Base-by-base conservation (phyloP, 2,113 vertebrate genomes). In the Malurus cyaneus region DNA sequence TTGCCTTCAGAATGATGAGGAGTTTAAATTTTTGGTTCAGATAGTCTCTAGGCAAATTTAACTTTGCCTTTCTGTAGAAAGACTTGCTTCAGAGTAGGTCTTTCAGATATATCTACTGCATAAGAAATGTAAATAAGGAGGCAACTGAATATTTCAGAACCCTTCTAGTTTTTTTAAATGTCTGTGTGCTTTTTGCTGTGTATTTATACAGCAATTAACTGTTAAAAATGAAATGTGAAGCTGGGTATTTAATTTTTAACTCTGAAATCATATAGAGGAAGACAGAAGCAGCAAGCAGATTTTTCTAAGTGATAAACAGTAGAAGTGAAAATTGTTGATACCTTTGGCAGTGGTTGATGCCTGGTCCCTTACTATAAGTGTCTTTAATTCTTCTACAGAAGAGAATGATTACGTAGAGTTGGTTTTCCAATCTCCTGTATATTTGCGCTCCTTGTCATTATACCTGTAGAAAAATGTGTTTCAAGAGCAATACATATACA, bases 141-240 rank as follows among this genome's bases (percentile, higher is more conserved):
- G 31, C 53, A 91, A 46, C 41, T 67, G 47, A 91, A 41, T 77
- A 53, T 86, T 95, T 96, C 26, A n/a, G 12, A 86, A 57, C 26
- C 14, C 32, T 77, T 86, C 21, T 36, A 60, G 26, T 78, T 93
- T 59, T 86, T 28, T 46, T 32, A 80, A 70, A 84, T 80, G 50
- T 46, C 59, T 59, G 13, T 94, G 47, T 88, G 78, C 44, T 93
- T 84, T 81, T 41, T 61, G 31, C 50, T 70, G 26, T 49, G 20
- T 76, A 70, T 81, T 95, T 96, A 54, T 88, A 71, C 82, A 94
- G 76, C 82, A 91, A 67, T 95, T 97, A 95, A 86, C 71, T 88
- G 64, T 86, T 95, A 71, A 79, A 89, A 81, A 87, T 89, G 67
- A 62, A 83, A 42, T 84, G 44, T 36, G 69, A 77, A 83, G 34